phyloP scores from a whole-genome alignment of 2,888 invertebrate genomes.

The Agrochola circellaris region DNA sequence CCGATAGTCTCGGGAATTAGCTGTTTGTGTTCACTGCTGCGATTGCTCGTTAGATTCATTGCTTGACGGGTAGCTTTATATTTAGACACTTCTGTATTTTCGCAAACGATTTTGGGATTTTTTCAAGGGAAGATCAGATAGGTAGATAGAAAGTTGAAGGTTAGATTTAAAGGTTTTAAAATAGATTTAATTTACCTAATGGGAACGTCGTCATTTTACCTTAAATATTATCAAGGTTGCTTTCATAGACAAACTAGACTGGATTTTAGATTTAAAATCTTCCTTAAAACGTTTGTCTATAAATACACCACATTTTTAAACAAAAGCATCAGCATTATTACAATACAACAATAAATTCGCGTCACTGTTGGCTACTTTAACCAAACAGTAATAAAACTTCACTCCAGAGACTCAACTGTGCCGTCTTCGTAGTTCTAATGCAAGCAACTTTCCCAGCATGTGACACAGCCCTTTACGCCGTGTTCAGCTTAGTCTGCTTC shows the following conservation, averaged over 20 bases:
- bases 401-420: constrained; percentile 8
- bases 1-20: constrained; percentile 35
- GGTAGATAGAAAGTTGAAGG: neutral
- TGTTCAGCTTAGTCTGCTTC: constrained; percentile 36
- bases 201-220: too few relatives aligned
- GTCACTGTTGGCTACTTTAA: neutral
- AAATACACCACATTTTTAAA: neutral
- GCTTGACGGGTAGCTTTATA: neutral
- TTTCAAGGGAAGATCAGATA: neutral
- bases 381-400: constrained; percentile 30
- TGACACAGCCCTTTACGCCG: constrained; percentile 1
- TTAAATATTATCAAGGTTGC: neutral
- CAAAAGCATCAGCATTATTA: neutral
- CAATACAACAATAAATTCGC: neutral
- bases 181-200: neutral
- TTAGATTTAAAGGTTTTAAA: neutral
- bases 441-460: constrained; percentile 20
- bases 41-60: neutral
- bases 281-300: neutral
- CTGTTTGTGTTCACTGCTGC: constrained; percentile 22
- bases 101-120: neutral
- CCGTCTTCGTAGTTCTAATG: constrained; percentile 21
- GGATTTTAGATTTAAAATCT: neutral
- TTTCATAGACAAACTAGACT: neutral
- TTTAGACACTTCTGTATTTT: neutral